These are phyloP conservation scores for Junonia oenone DNA, from an alignment of 2,888 invertebrate species.

Conservation along the genomic window DNA sequence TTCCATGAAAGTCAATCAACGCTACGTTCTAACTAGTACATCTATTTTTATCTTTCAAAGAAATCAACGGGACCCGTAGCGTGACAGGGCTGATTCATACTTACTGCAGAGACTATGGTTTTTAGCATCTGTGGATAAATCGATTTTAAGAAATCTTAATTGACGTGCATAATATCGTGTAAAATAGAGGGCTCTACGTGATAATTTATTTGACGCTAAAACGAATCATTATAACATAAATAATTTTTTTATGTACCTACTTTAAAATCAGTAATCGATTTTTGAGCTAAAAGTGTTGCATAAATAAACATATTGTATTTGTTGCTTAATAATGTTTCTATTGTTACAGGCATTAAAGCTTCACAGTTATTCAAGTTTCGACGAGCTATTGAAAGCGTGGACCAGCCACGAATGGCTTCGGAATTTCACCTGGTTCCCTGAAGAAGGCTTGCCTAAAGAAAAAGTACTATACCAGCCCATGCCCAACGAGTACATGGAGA, in stretches of 20 bases:
- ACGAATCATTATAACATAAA: neutral
- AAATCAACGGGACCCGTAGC: conserved; percentile 42
- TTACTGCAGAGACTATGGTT: conserved; percentile 22
- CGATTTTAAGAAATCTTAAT: conserved; percentile 9
- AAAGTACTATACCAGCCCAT: conserved; percentile 46
- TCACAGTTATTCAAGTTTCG: conserved; percentile 48
- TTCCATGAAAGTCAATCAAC: conserved; percentile 65
- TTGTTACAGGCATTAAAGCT: conserved; percentile 60
- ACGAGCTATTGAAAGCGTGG: conserved; percentile 45
- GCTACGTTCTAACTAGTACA: conserved; percentile 40
- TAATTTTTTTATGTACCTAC: neutral
- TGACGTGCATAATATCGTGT: neutral
- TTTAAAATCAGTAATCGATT: neutral
- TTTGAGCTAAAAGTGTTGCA: too few relatives aligned
- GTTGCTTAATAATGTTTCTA: conserved; percentile 18
- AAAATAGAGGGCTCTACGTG: neutral
- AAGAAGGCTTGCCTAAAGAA: conserved; percentile 52
- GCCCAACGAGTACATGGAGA: conserved; percentile 46
- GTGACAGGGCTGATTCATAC: conserved; percentile 32
- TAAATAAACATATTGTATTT: too few relatives aligned
- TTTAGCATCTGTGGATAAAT: conserved; percentile 21
- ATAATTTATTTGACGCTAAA: neutral
- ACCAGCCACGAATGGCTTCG: conserved; percentile 53
- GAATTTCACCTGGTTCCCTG: conserved; percentile 48
- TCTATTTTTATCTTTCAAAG: conserved; percentile 61